Evolutionary conservation across 2,888 invertebrate species (phyloP).

Genomic region (Lithophane socia): DNA sequence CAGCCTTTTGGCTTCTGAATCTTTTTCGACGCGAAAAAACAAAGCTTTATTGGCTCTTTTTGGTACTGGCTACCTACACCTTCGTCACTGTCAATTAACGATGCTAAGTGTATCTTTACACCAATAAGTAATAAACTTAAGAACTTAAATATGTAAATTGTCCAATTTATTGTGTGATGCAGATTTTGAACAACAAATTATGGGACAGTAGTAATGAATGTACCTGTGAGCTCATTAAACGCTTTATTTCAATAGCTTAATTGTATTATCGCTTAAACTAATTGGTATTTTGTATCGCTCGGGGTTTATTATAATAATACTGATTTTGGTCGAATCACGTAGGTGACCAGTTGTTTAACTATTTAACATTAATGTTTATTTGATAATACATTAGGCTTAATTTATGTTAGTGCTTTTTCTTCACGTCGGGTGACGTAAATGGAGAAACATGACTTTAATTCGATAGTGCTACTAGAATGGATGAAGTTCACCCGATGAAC

Average conservation of each 20-base stretch:
- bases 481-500: background rate
- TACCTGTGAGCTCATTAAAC: slow-evolving; percentile 43
- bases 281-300: slow-evolving; percentile 49
- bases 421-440: background rate
- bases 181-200: slow-evolving; percentile 37
- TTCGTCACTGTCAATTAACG: slow-evolving; percentile 87
- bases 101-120: slow-evolving; percentile 66
- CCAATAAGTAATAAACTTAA: slow-evolving; percentile 50
- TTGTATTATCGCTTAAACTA: slow-evolving; percentile 57
- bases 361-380: slow-evolving; percentile 29
- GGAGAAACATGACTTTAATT: slow-evolving; percentile 3
- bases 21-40: slow-evolving; percentile 69
- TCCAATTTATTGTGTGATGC: slow-evolving; percentile 26
- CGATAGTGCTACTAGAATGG: background rate
- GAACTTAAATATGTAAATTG: slow-evolving; percentile 36
- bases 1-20: slow-evolving; percentile 68
- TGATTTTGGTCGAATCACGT: slow-evolving; percentile 41
- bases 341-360: slow-evolving; percentile 32
- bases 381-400: slow-evolving; percentile 1
- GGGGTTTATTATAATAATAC: slow-evolving; percentile 49
- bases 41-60: slow-evolving; percentile 73
- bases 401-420: slow-evolving; percentile 7
- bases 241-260: slow-evolving; percentile 58
- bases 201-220: slow-evolving; percentile 35
- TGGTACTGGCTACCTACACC: slow-evolving; percentile 68